Percentiles rank a stretch among this genome's conserved stretches.
These are phyloP conservation scores for Quadroppia sp. DNA, from an alignment of 2,888 invertebrate species.

Conservation along the genomic window DNA sequence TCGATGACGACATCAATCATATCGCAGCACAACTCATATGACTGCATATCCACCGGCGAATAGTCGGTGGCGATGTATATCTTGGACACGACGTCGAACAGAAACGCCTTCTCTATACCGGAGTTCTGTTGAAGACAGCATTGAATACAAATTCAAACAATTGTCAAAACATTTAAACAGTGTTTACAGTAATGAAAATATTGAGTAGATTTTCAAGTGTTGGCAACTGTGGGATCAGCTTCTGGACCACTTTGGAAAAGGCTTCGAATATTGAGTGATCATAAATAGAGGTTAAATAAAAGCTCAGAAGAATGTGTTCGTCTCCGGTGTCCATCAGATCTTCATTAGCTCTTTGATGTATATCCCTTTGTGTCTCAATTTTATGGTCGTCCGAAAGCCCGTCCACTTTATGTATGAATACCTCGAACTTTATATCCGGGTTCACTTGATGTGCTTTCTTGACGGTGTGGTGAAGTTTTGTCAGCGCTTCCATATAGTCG, in stretches of 20 bases:
- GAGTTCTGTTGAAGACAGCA: conserved; percentile 70
- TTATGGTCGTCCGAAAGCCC: conserved; percentile 97
- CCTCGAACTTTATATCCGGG: conserved; percentile 93
- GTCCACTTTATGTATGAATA: conserved; percentile 98
- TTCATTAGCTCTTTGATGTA: conserved; percentile 93
- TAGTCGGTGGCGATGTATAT: conserved; percentile 99
- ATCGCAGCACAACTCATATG: conserved; percentile 98
- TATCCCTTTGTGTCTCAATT: conserved; percentile 97
- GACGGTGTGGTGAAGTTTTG: conserved; percentile 85
- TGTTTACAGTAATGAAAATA: conserved; percentile 87
- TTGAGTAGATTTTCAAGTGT: conserved; percentile 95
- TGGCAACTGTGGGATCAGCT: conserved; percentile 93
- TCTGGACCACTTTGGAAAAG: conserved; percentile 99
- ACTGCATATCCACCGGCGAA: conserved; percentile 99
- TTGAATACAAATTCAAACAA: neutral
- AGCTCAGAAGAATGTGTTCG: conserved; percentile 77
- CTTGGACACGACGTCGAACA: conserved; percentile 89
- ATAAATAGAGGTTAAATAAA: conserved; percentile 97
- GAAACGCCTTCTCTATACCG: conserved; percentile 97
- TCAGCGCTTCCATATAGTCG: conserved; percentile 93
- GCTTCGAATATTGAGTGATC: conserved; percentile 99
- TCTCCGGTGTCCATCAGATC: conserved; percentile 64
- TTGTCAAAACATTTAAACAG: neutral
- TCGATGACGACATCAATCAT: conserved; percentile 99
- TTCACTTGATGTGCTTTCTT: conserved; percentile 93